Conservation (phyloP, 2,113 vertebrate genomes). For the Salvelinus alpinus region DNA sequence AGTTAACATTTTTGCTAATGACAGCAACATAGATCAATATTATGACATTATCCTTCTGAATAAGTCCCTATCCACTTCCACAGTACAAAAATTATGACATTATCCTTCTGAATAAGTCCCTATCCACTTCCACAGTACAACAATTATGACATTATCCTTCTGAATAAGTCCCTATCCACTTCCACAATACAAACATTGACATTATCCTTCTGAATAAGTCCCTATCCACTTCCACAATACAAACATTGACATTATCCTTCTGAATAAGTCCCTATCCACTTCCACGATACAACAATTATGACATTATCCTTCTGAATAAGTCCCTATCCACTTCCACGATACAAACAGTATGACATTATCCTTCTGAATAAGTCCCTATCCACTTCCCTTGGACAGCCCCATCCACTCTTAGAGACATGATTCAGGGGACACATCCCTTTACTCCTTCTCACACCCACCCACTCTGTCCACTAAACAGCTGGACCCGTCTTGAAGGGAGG, state of each 20-base stretch:
- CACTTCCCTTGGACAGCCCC: neutral
- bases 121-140: neutral
- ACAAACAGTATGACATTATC: neutral
- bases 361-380: neutral
- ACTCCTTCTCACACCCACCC: neutral
- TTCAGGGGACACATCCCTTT: neutral
- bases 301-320: too few relatives aligned
- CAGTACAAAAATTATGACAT: neutral
- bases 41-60: too few relatives aligned
- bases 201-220: too few relatives aligned
- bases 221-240: too few relatives aligned
- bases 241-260: too few relatives aligned
- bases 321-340: too few relatives aligned
- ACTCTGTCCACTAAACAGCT: neutral
- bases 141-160: too few relatives aligned
- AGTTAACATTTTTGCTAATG: neutral
- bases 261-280: neutral
- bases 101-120: neutral
- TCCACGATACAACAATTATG: too few relatives aligned
- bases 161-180: too few relatives aligned
- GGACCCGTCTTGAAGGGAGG: neutral
- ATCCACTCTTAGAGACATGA: neutral
- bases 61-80: too few relatives aligned
- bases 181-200: too few relatives aligned
- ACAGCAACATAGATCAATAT: neutral